phyloP scores from a whole-genome alignment of 2,888 invertebrate genomes.

The Mamestra brassicae region DNA sequence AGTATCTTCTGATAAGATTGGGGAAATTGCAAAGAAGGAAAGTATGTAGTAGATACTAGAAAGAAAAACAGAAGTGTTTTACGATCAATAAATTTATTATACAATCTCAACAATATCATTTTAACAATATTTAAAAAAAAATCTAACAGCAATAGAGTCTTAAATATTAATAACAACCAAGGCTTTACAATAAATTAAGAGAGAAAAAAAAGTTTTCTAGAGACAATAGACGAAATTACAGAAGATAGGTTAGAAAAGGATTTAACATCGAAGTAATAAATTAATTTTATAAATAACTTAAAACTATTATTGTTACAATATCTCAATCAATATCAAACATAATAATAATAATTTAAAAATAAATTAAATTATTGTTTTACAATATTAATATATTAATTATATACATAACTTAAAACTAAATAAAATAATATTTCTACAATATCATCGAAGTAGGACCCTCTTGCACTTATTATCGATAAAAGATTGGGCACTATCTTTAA shows the following conservation, averaged over 20 bases:
- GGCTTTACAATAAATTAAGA: background rate
- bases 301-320: too few relatives aligned
- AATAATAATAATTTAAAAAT: background rate
- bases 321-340: too few relatives aligned
- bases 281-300: background rate
- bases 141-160: background rate
- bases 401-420: too few relatives aligned
- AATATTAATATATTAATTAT: too few relatives aligned
- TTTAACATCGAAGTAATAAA: background rate
- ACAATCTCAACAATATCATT: background rate
- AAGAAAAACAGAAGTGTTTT: background rate
- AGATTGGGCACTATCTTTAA: constrained; percentile 61
- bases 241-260: background rate
- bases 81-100: constrained; percentile 18
- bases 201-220: background rate
- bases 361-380: background rate
- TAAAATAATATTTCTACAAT: background rate
- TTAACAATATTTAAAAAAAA: background rate
- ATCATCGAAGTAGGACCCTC: constrained; percentile 19
- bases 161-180: background rate
- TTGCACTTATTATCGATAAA: constrained; percentile 62
- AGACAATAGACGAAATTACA: background rate
- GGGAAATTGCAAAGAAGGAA: background rate
- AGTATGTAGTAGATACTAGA: background rate
- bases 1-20: too few relatives aligned